Evolutionary conservation across 2,888 invertebrate species (phyloP).

Genomic region (Byasa hedistus): DNA sequence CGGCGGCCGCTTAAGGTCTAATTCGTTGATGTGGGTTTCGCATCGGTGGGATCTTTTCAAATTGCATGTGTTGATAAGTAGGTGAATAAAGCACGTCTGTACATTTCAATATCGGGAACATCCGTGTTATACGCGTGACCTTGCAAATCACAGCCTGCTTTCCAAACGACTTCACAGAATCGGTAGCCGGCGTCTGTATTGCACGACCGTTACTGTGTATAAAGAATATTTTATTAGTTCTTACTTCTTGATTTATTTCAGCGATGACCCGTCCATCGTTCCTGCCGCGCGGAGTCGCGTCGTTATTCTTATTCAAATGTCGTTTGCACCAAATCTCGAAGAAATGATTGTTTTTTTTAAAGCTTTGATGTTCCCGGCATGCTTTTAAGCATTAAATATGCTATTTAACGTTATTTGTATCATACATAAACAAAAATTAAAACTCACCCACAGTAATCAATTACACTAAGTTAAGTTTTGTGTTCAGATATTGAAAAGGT

Average conservation of each 20-base stretch:
- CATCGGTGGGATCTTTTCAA: constrained; percentile 71
- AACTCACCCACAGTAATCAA: not conserved
- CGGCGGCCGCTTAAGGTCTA: constrained; percentile 55
- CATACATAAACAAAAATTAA: not conserved
- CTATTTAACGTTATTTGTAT: not conserved
- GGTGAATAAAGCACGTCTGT: constrained; percentile 80
- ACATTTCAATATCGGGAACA: constrained; percentile 80
- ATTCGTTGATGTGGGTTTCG: constrained; percentile 43
- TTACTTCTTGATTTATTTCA: constrained; percentile 62
- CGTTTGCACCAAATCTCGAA: constrained; percentile 38
- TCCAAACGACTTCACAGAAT: constrained; percentile 79
- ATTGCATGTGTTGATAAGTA: constrained; percentile 75
- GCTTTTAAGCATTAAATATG: not conserved
- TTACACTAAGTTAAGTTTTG: not conserved
- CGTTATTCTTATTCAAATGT: constrained; percentile 50
- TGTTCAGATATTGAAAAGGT: not conserved
- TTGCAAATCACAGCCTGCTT: constrained; percentile 81
- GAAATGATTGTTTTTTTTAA: constrained; percentile 29
- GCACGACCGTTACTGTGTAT: constrained; percentile 65
- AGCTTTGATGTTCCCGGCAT: constrained; percentile 29
- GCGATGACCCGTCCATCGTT: constrained; percentile 54
- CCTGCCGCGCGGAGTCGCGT: constrained; percentile 50
- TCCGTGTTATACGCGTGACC: constrained; percentile 80
- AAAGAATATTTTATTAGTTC: constrained; percentile 68
- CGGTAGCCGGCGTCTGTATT: constrained; percentile 69